Conservation (phyloP, 2,797 vertebrate species). For the Ficedula albicollis region DNA sequence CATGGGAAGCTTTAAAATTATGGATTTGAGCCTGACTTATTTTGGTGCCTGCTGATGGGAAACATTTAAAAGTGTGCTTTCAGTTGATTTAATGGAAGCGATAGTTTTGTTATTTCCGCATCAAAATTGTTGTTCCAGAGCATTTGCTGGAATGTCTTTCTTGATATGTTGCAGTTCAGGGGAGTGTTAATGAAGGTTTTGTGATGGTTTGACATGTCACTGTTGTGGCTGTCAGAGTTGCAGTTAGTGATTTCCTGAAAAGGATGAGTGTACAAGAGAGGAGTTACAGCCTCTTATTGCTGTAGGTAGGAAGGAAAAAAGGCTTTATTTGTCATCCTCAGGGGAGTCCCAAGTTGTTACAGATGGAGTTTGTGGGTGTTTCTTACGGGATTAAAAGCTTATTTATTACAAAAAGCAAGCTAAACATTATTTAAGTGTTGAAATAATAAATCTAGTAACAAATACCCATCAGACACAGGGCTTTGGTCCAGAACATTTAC, state of each 20-base stretch:
- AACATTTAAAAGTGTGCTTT: not conserved
- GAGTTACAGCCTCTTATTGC: not conserved
- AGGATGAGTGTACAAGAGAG: not conserved
- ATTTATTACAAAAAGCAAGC: not conserved
- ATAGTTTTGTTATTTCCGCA: not conserved
- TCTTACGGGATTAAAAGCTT: not conserved
- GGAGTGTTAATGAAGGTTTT: not conserved
- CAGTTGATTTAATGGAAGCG: not conserved
- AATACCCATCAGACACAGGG: not conserved
- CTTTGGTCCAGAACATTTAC: not conserved
- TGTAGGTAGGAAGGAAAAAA: not conserved
- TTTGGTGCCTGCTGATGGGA: not conserved
- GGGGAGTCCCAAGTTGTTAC: not conserved
- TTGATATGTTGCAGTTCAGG: not conserved
- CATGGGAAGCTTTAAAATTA: not conserved
- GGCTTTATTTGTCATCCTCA: not conserved
- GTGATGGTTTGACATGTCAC: not conserved
- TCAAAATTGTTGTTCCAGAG: not conserved
- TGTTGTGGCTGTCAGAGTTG: not conserved
- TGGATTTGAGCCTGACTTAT: not conserved
- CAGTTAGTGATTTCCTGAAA: slow-evolving; percentile 21
- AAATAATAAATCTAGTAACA: not conserved
- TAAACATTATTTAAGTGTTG: not conserved
- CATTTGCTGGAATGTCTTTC: not conserved
- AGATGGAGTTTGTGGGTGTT: not conserved